phyloP scores from a whole-genome alignment of 2,888 invertebrate genomes.

The Anticlea derivata region DNA sequence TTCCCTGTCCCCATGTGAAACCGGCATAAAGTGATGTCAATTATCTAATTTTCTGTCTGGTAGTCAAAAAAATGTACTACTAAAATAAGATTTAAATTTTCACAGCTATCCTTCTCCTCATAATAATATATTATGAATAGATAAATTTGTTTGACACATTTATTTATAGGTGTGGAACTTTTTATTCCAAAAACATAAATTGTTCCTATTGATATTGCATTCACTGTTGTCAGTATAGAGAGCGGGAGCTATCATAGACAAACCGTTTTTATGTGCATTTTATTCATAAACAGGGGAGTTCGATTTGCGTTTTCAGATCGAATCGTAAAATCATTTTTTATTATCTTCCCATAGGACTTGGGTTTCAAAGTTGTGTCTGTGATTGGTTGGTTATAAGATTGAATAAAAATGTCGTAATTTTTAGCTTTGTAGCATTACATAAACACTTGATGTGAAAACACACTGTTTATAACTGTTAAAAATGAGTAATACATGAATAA shows the following conservation, averaged over 20 bases:
- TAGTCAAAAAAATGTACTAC: too few relatives aligned
- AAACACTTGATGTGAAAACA: not conserved
- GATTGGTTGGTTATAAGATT: constrained; percentile 34
- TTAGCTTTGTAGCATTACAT: not conserved
- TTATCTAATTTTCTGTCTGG: too few relatives aligned
- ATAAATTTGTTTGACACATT: constrained; percentile 1
- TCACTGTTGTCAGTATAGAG: constrained; percentile 24
- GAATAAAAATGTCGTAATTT: constrained; percentile 14
- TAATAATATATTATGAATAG: not conserved
- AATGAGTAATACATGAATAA: too few relatives aligned
- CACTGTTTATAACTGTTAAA: too few relatives aligned
- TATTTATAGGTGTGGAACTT: not conserved
- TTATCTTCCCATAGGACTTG: constrained; percentile 70
- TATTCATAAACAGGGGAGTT: constrained; percentile 67
- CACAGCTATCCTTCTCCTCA: too few relatives aligned
- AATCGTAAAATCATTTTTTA: constrained; percentile 79
- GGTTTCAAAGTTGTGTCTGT: constrained; percentile 74
- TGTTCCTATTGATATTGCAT: constrained; percentile 20
- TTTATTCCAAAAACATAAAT: constrained; percentile 8
- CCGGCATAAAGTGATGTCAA: too few relatives aligned
- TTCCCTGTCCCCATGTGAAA: too few relatives aligned
- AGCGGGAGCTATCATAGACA: constrained; percentile 44
- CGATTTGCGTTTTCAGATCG: constrained; percentile 63
- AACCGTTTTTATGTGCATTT: constrained; percentile 63
- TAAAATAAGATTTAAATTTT: too few relatives aligned